Evolutionary conservation across 2,888 invertebrate species (phyloP), one percentile per base, ranked within the genome.

Genomic region (Drosophila setosimentum): DNA sequence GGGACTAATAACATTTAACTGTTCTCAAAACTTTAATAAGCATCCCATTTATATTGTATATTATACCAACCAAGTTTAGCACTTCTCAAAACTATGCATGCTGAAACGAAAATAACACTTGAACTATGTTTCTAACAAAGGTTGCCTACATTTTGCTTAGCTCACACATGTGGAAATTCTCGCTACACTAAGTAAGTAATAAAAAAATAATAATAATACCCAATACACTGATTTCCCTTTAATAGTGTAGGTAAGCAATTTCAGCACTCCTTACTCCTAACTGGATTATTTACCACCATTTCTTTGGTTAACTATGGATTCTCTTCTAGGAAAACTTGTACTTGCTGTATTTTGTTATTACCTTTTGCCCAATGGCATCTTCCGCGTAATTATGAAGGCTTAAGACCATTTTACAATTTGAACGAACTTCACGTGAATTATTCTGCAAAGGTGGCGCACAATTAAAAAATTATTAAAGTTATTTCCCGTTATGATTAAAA

Each of bases 361-460:
- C 86, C 83, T 87, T 57, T 50, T 75, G 50, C 29, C 75, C 83
- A 16, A 65, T 74, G 18, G 4, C 53, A 30, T 67, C 78, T 45
- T 75, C 72, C 21, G 85, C 75, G 63, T 72, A 79, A 61, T 85
- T 83, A 64, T 87, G 77, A 13, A 87, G 77, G 51, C 85, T 85
- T 60, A 85, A 62, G 27, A 67, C 88, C 83, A 85, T 79, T 69
- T 72, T 40, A 24, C 11, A 53, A 18, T 35, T 24, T 45, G 21
- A 24, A 24, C 24, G 16, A 24, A 24, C 16, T 24, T 16, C n/a
- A 11, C 33, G 18, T 27, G 29, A 61, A 50, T 64, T 64, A 63
- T 21, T 18, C 18, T 18, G 18, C 33, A 35, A 53, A 21, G 35
- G 10, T 24, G 2, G 21, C 16, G 8, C 21, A 8, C 1, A 24